Evolutionary conservation across 2,888 invertebrate genomes (phyloP).

Genomic region (Ormia ochracea): DNA sequence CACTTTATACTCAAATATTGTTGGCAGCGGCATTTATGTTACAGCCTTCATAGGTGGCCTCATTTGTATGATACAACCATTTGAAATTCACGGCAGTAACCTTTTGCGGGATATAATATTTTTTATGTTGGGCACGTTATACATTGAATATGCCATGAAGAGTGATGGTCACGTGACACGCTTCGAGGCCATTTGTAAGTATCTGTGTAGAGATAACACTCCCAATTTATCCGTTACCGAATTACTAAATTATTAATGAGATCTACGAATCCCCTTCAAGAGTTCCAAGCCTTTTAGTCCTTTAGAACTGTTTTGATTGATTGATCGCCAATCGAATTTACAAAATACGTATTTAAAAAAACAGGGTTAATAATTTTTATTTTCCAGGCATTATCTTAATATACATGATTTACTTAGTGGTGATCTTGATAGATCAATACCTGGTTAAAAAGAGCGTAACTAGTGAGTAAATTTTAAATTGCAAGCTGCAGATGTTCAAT

Average conservation of each 20-base stretch:
- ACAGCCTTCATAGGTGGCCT: slow-evolving; percentile 80
- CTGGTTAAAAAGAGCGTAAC: slow-evolving; percentile 60
- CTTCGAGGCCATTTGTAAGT: slow-evolving; percentile 64
- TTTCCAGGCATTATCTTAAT: slow-evolving; percentile 64
- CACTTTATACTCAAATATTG: slow-evolving; percentile 75
- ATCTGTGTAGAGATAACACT: neutral
- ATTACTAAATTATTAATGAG: too few relatives aligned
- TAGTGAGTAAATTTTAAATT: slow-evolving; percentile 42
- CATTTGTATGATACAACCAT: slow-evolving; percentile 79
- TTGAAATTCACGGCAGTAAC: slow-evolving; percentile 70
- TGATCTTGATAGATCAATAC: slow-evolving; percentile 66
- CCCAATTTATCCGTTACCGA: too few relatives aligned
- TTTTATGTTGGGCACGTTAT: slow-evolving; percentile 64
- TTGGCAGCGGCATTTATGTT: slow-evolving; percentile 81
- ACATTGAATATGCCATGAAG: slow-evolving; percentile 64
- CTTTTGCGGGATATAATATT: slow-evolving; percentile 67
- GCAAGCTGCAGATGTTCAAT: neutral
- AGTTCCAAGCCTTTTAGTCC: too few relatives aligned
- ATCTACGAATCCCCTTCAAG: too few relatives aligned
- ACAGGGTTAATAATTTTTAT: neutral
- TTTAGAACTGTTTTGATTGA: neutral
- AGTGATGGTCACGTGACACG: slow-evolving; percentile 61
- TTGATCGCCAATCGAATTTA: neutral
- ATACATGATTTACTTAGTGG: slow-evolving; percentile 65
- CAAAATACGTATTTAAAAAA: neutral